Base-by-base conservation (phyloP, 2,113 vertebrate genomes). In the Myodes glareolus region DNA sequence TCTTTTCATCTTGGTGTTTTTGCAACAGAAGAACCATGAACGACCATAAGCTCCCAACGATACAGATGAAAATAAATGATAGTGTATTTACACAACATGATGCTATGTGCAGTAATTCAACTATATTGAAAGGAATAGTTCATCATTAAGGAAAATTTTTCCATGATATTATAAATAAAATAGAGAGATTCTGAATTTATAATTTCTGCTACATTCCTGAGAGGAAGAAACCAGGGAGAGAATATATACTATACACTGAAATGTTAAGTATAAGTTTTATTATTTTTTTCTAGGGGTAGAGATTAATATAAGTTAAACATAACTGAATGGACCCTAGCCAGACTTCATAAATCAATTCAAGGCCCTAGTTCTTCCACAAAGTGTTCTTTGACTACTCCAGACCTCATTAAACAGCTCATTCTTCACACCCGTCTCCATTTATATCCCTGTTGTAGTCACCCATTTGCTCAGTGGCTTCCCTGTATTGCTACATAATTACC, bases 101-200 rank as follows among this genome's bases (percentile, higher is more conserved):
- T 85, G 63, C 39, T 94, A 47, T 52, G 9, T 47, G 2, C 45
- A 92, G n/a, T 23, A 85, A 85, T 84, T 94, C 68, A 75, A 92
- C 82, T 91, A 31, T 88, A 93, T 68, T 96, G 90, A 92, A 50
- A 95, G 70, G 52, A 93, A 90, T 94, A 78, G 77, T 92, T 90
- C 72, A 90, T 88, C 77, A 77, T 50, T 86, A 68, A 91, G 76
- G 29, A 52, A 94, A 77, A 88, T 73, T 89, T 21, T 92, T 70
- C 90, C 68, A 88, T 94, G 93, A 52, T 47, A 92, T 67, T 77
- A 5, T 92, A 90, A 91, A 39, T 87, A 88, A 85, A 90, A 93
- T 87, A 94, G 11, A n/a, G 27, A 90, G 4, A 95, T 75, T 96
- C 36, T 52, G 92, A 97, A 78, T 94, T 45, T 58, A 19, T 94